These are phyloP conservation scores for Piscicola geometra DNA, from an alignment of 2,888 invertebrate species.

Conservation along the genomic window DNA sequence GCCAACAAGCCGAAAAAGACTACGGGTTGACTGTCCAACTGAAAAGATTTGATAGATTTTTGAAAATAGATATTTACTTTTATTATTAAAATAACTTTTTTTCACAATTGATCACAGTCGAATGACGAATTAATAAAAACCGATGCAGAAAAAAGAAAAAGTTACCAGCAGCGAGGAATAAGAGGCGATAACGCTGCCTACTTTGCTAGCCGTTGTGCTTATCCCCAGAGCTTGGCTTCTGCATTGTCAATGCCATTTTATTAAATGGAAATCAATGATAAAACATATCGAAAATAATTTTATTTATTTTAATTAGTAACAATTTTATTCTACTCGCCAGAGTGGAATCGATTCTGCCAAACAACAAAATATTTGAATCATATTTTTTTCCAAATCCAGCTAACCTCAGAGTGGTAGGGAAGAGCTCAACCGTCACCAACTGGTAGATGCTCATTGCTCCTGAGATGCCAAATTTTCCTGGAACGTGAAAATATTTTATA, in stretches of 20 bases:
- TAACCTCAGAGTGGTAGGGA: constrained; percentile 53
- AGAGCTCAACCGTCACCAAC: constrained; percentile 52
- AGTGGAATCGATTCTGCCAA: neutral
- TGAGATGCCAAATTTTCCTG: constrained; percentile 54
- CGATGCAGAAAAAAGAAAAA: no score
- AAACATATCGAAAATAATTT: neutral
- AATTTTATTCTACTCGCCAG: no score
- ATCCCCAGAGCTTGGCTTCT: neutral
- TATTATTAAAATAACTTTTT: no score
- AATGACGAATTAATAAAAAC: no score
- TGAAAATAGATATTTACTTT: no score
- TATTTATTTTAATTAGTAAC: no score
- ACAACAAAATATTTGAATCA: no score
- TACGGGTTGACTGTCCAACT: constrained; percentile 34
- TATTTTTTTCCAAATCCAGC: no score
- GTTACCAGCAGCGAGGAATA: neutral
- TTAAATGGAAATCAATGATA: neutral
- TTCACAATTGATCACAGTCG: no score
- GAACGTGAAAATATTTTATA: constrained; percentile 25
- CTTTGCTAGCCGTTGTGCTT: neutral
- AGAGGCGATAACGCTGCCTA: neutral
- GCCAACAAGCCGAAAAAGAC: constrained; percentile 44
- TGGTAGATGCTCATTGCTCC: constrained; percentile 51
- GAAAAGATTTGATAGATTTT: neutral
- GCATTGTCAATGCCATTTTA: no score